These are phyloP conservation scores for Aulostomus chinensis DNA, from an alignment of 2,797 vertebrate genomes.

Conservation along the genomic window DNA sequence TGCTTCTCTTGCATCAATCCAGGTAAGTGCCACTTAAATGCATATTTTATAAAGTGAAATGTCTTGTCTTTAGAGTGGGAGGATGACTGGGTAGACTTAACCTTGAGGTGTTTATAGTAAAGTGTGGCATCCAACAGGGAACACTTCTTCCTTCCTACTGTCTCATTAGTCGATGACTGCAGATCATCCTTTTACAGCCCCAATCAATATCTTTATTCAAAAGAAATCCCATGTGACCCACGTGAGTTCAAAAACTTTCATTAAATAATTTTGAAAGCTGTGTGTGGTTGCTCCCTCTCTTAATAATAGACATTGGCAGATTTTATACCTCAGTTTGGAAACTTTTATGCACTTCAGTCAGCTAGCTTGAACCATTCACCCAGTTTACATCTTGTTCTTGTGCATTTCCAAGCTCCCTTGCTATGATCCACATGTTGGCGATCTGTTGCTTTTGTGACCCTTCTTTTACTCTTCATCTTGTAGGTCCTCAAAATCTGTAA, in stretches of 20 bases:
- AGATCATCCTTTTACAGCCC: slow-evolving; percentile 7
- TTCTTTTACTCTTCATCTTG: too few relatives aligned
- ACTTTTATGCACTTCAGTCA: too few relatives aligned
- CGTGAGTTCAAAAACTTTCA: slow-evolving; percentile 6
- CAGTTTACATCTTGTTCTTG: too few relatives aligned
- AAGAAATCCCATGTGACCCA: too few relatives aligned
- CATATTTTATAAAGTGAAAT: slow-evolving; percentile 36
- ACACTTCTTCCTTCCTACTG: slow-evolving; percentile 25
- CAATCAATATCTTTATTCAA: too few relatives aligned
- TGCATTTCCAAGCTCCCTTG: too few relatives aligned
- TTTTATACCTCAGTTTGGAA: too few relatives aligned
- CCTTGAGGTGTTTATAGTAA: slow-evolving; percentile 41
- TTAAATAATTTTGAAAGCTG: slow-evolving; percentile 1
- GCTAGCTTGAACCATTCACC: too few relatives aligned
- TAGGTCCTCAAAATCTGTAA: slow-evolving; percentile 14
- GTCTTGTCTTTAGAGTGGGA: slow-evolving; percentile 29
- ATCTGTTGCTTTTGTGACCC: too few relatives aligned
- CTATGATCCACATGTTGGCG: too few relatives aligned
- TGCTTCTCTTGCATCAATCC: slow-evolving; percentile 28
- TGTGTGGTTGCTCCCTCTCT: neutral
- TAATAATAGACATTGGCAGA: too few relatives aligned
- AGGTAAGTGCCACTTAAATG: slow-evolving; percentile 46
- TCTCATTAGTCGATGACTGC: slow-evolving; percentile 4
- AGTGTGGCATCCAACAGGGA: slow-evolving; percentile 17
- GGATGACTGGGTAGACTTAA: slow-evolving; percentile 37